A percentile compares a stretch with the other conserved stretches of the same genome.
These are phyloP conservation scores for Epinephelus cyanopodus DNA, from an alignment of 2,113 vertebrate genomes.

Conservation along the genomic window DNA sequence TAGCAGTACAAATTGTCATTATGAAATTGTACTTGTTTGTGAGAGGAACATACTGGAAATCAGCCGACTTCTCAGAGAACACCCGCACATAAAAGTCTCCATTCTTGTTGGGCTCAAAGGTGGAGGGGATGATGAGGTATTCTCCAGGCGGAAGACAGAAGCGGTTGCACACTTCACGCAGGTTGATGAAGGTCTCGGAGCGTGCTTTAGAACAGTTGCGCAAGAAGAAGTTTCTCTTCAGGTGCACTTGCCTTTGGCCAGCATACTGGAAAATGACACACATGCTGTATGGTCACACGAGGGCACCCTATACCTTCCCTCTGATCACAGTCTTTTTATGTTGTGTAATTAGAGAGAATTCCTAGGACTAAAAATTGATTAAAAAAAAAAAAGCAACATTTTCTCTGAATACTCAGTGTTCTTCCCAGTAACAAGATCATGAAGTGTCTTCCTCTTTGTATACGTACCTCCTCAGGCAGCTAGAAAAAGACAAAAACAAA, in stretches of 20 bases:
- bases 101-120: constrained; percentile 88
- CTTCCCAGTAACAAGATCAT: not conserved
- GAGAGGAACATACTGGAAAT: constrained; percentile 78
- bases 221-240: constrained; percentile 85
- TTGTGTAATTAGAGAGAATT: not conserved
- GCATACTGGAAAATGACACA: constrained; percentile 60
- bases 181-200: constrained; percentile 85
- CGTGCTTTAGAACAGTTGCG: constrained; percentile 68
- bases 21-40: not conserved
- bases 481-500: constrained; percentile 65
- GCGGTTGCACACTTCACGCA: constrained; percentile 84
- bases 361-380: not conserved
- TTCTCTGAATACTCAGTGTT: constrained; percentile 3
- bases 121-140: constrained; percentile 89
- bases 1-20: not conserved
- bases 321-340: not conserved
- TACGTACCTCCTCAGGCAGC: constrained; percentile 88
- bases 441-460: not conserved
- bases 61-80: constrained; percentile 88
- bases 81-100: constrained; percentile 89
- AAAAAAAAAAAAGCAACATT: not conserved
- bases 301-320: not conserved
- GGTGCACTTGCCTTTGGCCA: constrained; percentile 77
- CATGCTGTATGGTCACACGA: not conserved
- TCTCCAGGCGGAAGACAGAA: constrained; percentile 84